Conservation (phyloP, 2,888 invertebrate species). For the Biston betularia region DNA sequence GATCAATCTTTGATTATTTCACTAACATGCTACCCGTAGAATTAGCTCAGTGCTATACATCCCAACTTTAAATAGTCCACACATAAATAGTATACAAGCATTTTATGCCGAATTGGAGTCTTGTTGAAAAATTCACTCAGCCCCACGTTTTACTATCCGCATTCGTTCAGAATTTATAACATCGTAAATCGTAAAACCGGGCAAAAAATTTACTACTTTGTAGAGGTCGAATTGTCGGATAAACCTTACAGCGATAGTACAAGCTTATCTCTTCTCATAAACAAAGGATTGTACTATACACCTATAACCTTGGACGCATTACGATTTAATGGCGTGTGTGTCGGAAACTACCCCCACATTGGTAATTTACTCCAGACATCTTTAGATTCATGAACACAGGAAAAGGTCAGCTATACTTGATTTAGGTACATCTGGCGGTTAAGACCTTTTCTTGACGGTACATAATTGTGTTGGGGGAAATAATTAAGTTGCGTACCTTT, state of each 20-base stretch:
- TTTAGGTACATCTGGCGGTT: conserved; percentile 30
- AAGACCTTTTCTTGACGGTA: conserved; percentile 31
- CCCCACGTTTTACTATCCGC: conserved; percentile 71
- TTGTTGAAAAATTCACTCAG: conserved; percentile 77
- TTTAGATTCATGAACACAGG: conserved; percentile 29
- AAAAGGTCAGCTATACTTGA: conserved; percentile 33
- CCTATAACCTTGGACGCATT: conserved; percentile 27
- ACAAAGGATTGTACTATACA: conserved; percentile 44
- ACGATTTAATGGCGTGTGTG: conserved; percentile 29
- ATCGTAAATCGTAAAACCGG: conserved; percentile 73
- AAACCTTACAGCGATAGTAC: conserved; percentile 63
- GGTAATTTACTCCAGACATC: conserved; percentile 36
- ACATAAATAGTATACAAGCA: conserved; percentile 31
- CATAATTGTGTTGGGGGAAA: conserved; percentile 33
- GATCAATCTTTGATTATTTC: neutral
- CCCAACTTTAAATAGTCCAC: conserved; percentile 21
- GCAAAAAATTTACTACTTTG: conserved; percentile 75
- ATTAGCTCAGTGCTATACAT: conserved; percentile 6
- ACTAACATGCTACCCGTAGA: conserved; percentile 12
- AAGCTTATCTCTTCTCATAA: conserved; percentile 61
- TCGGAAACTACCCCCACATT: conserved; percentile 25
- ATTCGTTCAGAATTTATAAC: conserved; percentile 79
- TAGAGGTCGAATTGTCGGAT: conserved; percentile 66
- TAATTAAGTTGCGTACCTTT: conserved; percentile 34
- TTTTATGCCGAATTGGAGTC: conserved; percentile 56